phyloP scores from a whole-genome alignment of 2,797 vertebrate genomes.

The Acanthopagrus latus region DNA sequence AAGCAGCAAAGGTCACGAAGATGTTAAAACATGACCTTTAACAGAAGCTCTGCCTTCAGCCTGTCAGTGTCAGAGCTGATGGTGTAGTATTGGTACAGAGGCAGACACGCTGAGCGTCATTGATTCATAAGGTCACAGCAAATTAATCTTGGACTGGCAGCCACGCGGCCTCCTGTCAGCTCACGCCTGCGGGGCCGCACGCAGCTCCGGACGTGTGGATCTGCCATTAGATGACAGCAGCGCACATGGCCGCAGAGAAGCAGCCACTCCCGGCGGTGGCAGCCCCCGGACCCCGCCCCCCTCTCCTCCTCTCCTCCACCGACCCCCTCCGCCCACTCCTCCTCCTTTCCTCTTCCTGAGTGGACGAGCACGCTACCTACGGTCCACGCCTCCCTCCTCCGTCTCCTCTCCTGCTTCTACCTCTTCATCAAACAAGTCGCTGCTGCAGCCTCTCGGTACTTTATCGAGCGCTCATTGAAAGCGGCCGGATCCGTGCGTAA shows the following conservation, averaged over 20 bases:
- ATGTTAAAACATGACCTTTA: conserved; percentile 28
- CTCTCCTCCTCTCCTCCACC: neutral
- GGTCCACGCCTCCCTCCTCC: conserved; percentile 69
- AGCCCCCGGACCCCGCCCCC: conserved; percentile 14
- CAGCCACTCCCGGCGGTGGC: conserved; percentile 51
- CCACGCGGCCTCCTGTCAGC: neutral
- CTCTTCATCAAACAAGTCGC: conserved; percentile 47
- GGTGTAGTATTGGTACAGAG: neutral
- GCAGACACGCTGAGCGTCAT: too few relatives aligned
- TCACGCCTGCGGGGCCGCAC: neutral
- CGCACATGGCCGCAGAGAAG: conserved; percentile 60
- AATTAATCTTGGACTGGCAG: neutral
- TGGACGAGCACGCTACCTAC: conserved; percentile 40
- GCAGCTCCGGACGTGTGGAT: conserved; percentile 47
- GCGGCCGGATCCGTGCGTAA: conserved; percentile 10
- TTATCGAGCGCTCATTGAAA: conserved; percentile 50
- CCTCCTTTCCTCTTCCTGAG: conserved; percentile 50
- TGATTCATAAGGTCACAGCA: neutral
- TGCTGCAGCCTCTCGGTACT: conserved; percentile 54
- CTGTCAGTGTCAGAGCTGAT: neutral
- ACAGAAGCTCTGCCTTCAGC: neutral
- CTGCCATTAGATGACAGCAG: conserved; percentile 67
- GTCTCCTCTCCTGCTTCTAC: conserved; percentile 47
- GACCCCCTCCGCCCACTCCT: neutral
- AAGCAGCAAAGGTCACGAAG: conserved; percentile 1